A percentile compares a stretch with the other conserved stretches of the same genome.
Evolutionary conservation across 2,888 invertebrate genomes (phyloP).

Genomic region (Drosophila eohydei): DNA sequence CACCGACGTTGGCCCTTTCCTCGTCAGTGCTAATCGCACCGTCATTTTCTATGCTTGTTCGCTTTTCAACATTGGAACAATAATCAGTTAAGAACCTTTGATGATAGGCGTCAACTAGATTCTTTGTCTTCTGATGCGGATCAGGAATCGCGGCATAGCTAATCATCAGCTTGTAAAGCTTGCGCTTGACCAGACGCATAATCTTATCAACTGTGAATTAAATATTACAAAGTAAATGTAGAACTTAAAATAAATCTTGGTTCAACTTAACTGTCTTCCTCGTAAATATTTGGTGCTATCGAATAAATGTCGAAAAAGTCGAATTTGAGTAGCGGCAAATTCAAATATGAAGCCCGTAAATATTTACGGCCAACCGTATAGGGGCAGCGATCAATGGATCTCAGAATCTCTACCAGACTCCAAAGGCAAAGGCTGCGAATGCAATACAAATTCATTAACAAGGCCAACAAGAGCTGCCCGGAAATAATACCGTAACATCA

Average conservation of each 20-base stretch:
- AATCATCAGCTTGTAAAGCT: not conserved
- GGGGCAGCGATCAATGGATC: not conserved
- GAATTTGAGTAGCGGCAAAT: not conserved
- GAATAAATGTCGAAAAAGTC: constrained; percentile 1
- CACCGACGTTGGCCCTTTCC: constrained; percentile 3
- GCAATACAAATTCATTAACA: no score
- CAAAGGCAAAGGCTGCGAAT: not conserved
- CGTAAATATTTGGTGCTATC: not conserved
- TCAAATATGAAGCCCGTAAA: not conserved
- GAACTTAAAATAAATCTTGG: no score
- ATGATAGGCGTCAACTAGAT: no score
- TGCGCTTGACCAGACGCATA: constrained; percentile 1
- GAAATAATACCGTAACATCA: not conserved
- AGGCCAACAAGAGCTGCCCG: no score
- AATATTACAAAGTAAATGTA: no score
- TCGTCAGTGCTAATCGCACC: no score
- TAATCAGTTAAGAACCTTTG: no score
- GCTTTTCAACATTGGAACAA: no score
- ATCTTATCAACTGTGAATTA: constrained; percentile 1
- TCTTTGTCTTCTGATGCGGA: no score
- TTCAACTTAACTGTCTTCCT: constrained; percentile 2
- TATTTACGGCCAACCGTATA: not conserved
- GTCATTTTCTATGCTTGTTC: no score
- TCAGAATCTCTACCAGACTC: not conserved
- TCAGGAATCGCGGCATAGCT: no score